A percentile compares a stretch with the other conserved stretches of the same genome.
These are phyloP conservation scores for Syrista parreyssii DNA, from an alignment of 2,888 invertebrate genomes.

Conservation along the genomic window DNA sequence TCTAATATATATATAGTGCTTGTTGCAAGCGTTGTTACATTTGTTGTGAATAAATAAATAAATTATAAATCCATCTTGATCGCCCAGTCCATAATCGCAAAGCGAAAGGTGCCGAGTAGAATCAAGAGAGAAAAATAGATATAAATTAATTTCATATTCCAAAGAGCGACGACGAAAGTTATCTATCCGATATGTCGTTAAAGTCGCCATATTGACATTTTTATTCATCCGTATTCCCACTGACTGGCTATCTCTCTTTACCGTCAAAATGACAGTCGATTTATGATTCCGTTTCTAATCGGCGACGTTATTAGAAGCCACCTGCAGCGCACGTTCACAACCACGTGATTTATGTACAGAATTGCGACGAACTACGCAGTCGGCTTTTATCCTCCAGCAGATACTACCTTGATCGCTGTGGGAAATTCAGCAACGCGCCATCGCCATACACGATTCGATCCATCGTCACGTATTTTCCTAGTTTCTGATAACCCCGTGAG, in stretches of 20 bases:
- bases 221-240: background rate
- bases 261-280: constrained; percentile 11
- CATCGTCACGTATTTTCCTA: background rate
- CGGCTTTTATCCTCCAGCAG: background rate
- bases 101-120: background rate
- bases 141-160: background rate
- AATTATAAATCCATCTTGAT: background rate
- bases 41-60: background rate
- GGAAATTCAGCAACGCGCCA: background rate
- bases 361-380: background rate
- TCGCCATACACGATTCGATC: background rate
- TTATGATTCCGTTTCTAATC: constrained; percentile 19
- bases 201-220: background rate
- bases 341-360: constrained; percentile 19
- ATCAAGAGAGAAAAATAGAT: background rate
- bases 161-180: background rate
- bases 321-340: background rate
- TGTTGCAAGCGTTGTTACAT: background rate
- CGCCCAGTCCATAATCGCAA: background rate
- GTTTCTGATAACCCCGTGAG: background rate
- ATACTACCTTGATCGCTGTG: constrained; percentile 2
- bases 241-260: background rate
- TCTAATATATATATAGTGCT: background rate
- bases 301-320: constrained; percentile 7
- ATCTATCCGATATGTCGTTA: background rate